Conservation (phyloP, 2,888 invertebrate genomes). For the Tetranychus truncatus region DNA sequence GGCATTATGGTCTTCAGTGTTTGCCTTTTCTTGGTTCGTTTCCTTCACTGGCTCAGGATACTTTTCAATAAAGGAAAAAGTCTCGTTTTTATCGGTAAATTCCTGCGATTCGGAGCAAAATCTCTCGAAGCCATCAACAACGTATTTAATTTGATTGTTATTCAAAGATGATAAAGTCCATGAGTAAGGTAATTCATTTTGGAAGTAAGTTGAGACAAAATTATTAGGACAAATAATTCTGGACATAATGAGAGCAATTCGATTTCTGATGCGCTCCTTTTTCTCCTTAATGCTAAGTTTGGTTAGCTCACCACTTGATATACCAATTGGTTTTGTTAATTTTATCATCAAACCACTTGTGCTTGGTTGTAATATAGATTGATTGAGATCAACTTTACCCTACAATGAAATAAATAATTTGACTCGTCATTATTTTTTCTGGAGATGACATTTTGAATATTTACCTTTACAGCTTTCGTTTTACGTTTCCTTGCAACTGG, state of each 20-base stretch:
- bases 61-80: no score
- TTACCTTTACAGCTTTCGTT: not conserved
- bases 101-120: not conserved
- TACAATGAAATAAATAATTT: not conserved
- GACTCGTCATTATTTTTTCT: not conserved
- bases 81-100: not conserved
- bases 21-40: no score
- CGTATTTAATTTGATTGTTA: not conserved
- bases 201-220: not conserved
- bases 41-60: no score
- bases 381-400: not conserved
- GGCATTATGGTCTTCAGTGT: no score
- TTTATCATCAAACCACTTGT: not conserved
- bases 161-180: not conserved
- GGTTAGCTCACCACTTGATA: not conserved
- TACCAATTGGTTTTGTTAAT: not conserved
- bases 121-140: conserved; percentile 3
- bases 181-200: not conserved
- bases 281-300: not conserved
- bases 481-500: not conserved
- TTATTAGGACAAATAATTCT: not conserved
- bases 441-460: not conserved
- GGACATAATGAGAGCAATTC: not conserved
- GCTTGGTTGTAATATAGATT: not conserved
- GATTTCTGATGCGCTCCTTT: not conserved